These are phyloP conservation scores for Dynastes grantii DNA, from an alignment of 2,888 invertebrate genomes.

Conservation along the genomic window DNA sequence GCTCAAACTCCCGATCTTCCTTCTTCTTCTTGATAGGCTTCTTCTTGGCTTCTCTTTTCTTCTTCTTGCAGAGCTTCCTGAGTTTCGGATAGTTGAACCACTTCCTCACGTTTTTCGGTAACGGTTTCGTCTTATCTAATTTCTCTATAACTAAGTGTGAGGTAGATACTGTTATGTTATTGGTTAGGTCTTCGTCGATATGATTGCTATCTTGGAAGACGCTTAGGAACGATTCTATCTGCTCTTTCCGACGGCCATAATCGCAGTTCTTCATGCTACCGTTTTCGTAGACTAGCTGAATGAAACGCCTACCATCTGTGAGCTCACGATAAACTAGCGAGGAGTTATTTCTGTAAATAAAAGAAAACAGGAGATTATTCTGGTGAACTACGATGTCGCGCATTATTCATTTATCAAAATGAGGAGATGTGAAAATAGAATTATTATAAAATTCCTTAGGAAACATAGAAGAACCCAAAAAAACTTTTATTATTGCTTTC, in stretches of 20 bases:
- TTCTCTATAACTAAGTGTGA: constrained; percentile 74
- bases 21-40: constrained; percentile 27
- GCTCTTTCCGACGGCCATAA: constrained; percentile 74
- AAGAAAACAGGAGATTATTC: constrained; percentile 1
- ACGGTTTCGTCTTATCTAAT: constrained; percentile 70
- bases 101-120: constrained; percentile 72
- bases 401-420: too few relatives aligned
- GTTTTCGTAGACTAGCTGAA: constrained; percentile 79
- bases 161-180: constrained; percentile 58
- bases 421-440: too few relatives aligned
- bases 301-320: constrained; percentile 79
- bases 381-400: too few relatives aligned
- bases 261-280: constrained; percentile 80
- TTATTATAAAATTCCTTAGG: too few relatives aligned
- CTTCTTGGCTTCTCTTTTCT: constrained; percentile 51
- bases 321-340: constrained; percentile 78
- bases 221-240: constrained; percentile 75
- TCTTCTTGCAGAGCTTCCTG: constrained; percentile 73
- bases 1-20: not conserved
- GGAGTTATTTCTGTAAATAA: constrained; percentile 66
- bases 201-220: constrained; percentile 74
- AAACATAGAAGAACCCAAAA: too few relatives aligned
- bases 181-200: constrained; percentile 59
- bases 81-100: constrained; percentile 77
- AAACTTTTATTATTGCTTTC: too few relatives aligned